These are phyloP conservation scores for Listrodromus nycthemerus DNA, from an alignment of 2,888 invertebrate genomes.

Conservation along the genomic window DNA sequence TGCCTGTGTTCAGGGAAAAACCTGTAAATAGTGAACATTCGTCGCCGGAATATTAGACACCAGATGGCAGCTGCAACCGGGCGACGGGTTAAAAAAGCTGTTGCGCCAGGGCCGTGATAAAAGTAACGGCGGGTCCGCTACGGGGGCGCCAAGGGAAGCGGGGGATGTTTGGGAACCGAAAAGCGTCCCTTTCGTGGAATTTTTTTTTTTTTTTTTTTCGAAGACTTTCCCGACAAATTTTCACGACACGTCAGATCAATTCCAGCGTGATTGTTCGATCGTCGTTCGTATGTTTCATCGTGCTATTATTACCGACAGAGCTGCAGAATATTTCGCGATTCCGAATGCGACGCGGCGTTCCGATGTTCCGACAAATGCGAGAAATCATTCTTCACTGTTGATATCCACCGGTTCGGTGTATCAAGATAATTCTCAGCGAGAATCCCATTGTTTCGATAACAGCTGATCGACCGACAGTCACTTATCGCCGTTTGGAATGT, in stretches of 20 bases:
- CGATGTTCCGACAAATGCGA: background rate
- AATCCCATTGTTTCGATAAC: background rate
- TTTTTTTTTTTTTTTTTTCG: background rate
- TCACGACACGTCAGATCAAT: background rate
- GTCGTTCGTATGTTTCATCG: background rate
- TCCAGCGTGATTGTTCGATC: background rate
- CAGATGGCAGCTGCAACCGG: conserved; percentile 80
- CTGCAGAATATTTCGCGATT: background rate
- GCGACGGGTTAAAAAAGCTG: conserved; percentile 74
- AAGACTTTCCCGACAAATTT: background rate
- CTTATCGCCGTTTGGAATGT: background rate
- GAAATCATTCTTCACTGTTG: background rate
- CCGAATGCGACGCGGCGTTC: background rate
- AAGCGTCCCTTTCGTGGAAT: background rate
- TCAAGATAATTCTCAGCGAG: background rate
- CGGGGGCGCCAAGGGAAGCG: conserved; percentile 65
- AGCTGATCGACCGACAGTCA: background rate
- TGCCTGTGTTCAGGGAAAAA: conserved; percentile 67
- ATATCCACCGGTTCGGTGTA: background rate
- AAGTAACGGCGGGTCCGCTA: conserved; percentile 36
- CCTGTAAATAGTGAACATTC: conserved; percentile 80
- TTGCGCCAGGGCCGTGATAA: conserved; percentile 76
- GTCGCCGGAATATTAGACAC: conserved; percentile 80
- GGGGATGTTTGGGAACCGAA: background rate
- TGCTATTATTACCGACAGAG: background rate